Evolutionary conservation across 1,140 invertebrate species (phyloP).

Genomic region (Calephelis virginiensis): DNA sequence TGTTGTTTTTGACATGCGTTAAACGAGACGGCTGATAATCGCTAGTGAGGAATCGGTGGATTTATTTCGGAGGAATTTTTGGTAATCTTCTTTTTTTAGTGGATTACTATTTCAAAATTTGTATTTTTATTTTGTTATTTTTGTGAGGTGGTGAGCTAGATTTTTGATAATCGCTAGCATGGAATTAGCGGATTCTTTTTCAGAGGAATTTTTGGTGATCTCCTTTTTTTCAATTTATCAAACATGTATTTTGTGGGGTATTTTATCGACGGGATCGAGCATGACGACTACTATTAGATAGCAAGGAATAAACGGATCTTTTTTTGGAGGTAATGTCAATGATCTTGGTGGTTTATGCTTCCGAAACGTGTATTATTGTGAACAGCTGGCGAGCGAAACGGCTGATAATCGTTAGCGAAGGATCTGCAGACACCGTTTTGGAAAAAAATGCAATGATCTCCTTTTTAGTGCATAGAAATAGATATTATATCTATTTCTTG

Average conservation of each 20-base stretch:
- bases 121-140: too few relatives aligned
- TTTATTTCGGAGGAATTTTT: slow-evolving; percentile 37
- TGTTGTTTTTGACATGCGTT: too few relatives aligned
- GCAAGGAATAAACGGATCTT: background rate
- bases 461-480: too few relatives aligned
- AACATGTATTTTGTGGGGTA: too few relatives aligned
- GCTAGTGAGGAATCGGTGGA: slow-evolving; percentile 52
- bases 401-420: slow-evolving; percentile 51
- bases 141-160: slow-evolving; percentile 32
- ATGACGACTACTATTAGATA: too few relatives aligned
- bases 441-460: too few relatives aligned
- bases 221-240: background rate
- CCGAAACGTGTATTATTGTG: too few relatives aligned
- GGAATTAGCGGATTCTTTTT: slow-evolving; percentile 54
- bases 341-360: too few relatives aligned
- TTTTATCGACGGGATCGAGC: too few relatives aligned
- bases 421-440: slow-evolving; percentile 18
- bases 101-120: too few relatives aligned
- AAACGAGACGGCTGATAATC: slow-evolving; percentile 49
- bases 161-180: slow-evolving; percentile 51
- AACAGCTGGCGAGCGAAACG: slow-evolving; percentile 21
- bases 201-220: background rate
- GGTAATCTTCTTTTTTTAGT: background rate
- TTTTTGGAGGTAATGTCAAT: too few relatives aligned
- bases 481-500: too few relatives aligned